Conservation (phyloP, 92 coral and sea anemone genomes). For the Blastomussa wellsi region DNA sequence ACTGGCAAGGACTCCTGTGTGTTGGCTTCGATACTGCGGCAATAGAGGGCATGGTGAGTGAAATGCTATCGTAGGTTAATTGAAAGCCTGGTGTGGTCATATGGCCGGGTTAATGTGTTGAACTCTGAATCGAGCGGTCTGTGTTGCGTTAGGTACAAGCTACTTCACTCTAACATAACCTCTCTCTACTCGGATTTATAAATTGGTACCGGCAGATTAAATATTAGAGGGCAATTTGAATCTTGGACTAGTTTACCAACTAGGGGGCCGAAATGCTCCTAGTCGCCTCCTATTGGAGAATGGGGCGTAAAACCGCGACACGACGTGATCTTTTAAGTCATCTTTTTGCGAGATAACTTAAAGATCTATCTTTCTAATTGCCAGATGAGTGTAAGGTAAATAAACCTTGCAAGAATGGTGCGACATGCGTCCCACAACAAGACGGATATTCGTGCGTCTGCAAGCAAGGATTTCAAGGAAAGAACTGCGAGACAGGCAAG, state of each 20-base stretch:
- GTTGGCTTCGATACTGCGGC: constrained; percentile 32
- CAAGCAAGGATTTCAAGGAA: constrained; percentile 46
- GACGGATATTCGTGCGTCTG: constrained; percentile 51
- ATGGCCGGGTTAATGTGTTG: too few species aligned
- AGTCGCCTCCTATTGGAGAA: background rate
- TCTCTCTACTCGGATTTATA: too few species aligned
- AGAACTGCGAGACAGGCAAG: constrained; percentile 37
- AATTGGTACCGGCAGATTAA: too few species aligned
- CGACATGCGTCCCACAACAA: constrained; percentile 2
- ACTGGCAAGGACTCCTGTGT: constrained; percentile 33
- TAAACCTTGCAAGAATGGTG: constrained; percentile 44
- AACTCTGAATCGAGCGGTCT: too few species aligned
- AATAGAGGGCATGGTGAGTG: constrained; percentile 1
- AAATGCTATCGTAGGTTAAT: background rate
- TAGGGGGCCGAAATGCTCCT: background rate
- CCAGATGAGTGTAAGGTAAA: constrained; percentile 16
- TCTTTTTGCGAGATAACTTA: too few species aligned
- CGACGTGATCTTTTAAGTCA: too few species aligned
- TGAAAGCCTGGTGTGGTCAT: too few species aligned
- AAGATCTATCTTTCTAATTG: background rate
- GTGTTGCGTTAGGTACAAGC: too few species aligned
- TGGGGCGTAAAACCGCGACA: background rate
- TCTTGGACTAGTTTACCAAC: background rate
- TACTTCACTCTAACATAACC: too few species aligned
- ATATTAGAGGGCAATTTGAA: background rate